Conservation (phyloP, 2,113 vertebrate genomes). For the Chaetorhynchus papuensis region DNA sequence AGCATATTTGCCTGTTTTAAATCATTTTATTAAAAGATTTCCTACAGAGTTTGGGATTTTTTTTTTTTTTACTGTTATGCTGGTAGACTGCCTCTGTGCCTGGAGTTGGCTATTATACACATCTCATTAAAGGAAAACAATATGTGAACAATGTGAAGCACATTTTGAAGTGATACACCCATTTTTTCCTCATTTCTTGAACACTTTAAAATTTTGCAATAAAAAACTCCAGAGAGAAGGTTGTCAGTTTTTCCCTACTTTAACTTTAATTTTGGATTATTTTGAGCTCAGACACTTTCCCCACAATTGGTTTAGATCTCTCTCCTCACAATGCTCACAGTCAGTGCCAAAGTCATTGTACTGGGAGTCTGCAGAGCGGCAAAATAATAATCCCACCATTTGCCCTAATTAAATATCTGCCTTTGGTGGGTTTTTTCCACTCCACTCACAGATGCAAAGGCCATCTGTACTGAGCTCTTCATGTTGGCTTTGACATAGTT, state of each 20-base stretch:
- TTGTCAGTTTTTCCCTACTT: background rate
- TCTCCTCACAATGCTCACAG: background rate
- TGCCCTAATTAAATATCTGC: slow-evolving; percentile 13
- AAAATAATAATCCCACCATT: slow-evolving; percentile 3
- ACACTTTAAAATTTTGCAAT: background rate
- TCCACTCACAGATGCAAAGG: background rate
- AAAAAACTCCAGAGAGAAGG: background rate
- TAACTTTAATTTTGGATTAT: background rate
- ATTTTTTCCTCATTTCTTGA: background rate
- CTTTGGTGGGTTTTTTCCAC: background rate
- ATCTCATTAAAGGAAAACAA: background rate
- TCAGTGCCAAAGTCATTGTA: background rate
- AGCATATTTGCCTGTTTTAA: background rate
- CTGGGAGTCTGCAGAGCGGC: background rate
- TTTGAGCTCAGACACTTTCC: background rate
- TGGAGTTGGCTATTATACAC: background rate
- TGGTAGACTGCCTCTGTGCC: background rate
- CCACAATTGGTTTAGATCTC: background rate
- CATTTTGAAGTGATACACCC: background rate
- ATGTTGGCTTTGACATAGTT: background rate
- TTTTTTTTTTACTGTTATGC: background rate
- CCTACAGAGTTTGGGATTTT: background rate
- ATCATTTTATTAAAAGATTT: accelerated
- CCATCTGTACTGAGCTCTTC: slow-evolving; percentile 8
- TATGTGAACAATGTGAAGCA: background rate